These are phyloP conservation scores for Crotalus tigris DNA, from an alignment of 2,113 vertebrate genomes.

Conservation along the genomic window DNA sequence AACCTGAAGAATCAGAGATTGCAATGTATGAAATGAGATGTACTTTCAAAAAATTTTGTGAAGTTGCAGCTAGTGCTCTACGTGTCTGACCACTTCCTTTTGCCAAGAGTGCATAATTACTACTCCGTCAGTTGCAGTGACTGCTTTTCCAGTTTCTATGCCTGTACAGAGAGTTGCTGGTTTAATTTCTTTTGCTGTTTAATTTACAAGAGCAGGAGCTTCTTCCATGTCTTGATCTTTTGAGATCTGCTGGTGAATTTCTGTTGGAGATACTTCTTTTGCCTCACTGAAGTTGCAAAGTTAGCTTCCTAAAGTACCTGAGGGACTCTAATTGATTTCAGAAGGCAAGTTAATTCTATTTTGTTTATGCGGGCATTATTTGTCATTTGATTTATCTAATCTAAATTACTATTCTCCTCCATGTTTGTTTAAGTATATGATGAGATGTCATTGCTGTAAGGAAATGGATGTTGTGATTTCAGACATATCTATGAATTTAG, in stretches of 20 bases:
- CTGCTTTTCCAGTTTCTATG: not conserved
- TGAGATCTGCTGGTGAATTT: not conserved
- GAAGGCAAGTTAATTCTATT: not conserved
- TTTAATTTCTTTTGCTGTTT: not conserved
- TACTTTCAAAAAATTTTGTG: not conserved
- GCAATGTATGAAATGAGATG: not conserved
- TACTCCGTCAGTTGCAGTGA: not conserved
- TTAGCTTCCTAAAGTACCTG: not conserved
- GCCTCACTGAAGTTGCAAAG: not conserved
- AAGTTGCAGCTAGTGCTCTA: not conserved
- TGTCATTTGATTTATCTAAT: not conserved
- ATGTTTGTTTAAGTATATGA: not conserved
- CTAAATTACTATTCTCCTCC: not conserved
- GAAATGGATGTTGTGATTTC: not conserved
- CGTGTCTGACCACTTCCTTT: conserved; percentile 15
- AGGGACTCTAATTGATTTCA: not conserved
- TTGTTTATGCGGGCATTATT: not conserved
- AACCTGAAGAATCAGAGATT: not conserved
- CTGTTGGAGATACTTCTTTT: not conserved
- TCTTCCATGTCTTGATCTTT: not conserved
- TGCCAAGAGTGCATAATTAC: not conserved
- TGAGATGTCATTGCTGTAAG: not conserved
- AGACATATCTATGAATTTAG: not conserved
- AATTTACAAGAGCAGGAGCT: not conserved
- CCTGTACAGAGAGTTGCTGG: not conserved